phyloP scores from a whole-genome alignment of 2,113 vertebrate genomes.

The Natator depressus region DNA sequence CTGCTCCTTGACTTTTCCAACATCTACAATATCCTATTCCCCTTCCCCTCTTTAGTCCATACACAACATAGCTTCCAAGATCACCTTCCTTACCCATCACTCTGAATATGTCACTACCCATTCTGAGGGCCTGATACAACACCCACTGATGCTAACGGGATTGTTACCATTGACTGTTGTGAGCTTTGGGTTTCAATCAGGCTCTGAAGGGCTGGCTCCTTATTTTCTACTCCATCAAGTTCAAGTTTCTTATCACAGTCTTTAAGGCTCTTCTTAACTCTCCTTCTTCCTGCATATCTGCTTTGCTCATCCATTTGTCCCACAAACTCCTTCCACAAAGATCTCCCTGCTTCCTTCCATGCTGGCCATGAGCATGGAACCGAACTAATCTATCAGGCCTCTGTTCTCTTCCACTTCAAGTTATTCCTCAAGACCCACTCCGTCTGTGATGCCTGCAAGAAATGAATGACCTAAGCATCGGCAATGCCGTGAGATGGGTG shows the following conservation, averaged over 20 bases:
- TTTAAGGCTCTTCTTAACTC: not conserved
- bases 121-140: too few species aligned
- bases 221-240: not conserved
- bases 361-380: not conserved
- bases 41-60: not conserved
- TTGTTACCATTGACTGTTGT: not conserved
- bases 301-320: not conserved
- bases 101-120: not conserved
- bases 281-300: not conserved
- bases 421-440: not conserved
- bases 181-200: not conserved
- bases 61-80: not conserved
- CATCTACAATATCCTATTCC: too few species aligned
- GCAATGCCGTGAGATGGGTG: not conserved
- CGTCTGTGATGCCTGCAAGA: not conserved
- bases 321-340: not conserved
- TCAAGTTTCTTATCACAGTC: not conserved
- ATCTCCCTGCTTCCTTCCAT: not conserved
- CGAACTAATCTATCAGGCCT: not conserved
- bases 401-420: not conserved
- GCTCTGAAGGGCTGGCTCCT: not conserved
- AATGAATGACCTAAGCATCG: accelerated
- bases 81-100: not conserved
- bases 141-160: not conserved
- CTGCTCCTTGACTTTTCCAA: not conserved